Percentiles rank a stretch among this genome's conserved stretches.
Evolutionary conservation across 2,888 invertebrate species (phyloP).

Genomic region (Pelosia muscerda): DNA sequence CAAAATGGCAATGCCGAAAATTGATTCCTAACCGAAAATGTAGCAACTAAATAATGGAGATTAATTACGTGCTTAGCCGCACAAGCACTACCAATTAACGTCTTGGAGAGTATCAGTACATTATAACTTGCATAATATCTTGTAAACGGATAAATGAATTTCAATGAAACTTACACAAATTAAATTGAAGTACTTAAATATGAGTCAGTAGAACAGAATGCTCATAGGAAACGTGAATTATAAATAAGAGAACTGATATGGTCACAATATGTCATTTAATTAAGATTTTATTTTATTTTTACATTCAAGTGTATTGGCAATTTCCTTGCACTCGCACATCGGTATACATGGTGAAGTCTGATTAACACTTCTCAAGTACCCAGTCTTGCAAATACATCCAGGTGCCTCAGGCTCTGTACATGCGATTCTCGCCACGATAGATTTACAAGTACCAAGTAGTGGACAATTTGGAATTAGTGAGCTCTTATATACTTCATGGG

Average conservation of each 20-base stretch:
- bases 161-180: no score
- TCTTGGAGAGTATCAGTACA: no score
- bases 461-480: constrained; percentile 27
- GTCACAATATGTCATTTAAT: not conserved
- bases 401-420: constrained; percentile 42
- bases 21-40: no score
- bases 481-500: constrained; percentile 45
- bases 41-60: no score
- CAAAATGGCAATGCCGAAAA: no score
- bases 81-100: no score
- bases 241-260: not conserved
- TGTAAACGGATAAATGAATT: no score
- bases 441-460: constrained; percentile 50
- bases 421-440: constrained; percentile 35
- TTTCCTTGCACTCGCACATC: not conserved
- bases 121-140: no score
- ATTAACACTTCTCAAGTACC: constrained; percentile 44
- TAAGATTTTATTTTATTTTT: not conserved
- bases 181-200: no score
- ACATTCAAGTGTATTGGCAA: constrained; percentile 9
- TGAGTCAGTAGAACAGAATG: no score
- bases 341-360: constrained; percentile 7
- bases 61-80: no score
- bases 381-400: constrained; percentile 56
- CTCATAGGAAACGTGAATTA: no score